phyloP scores from a whole-genome alignment of 2,113 vertebrate species.

The Eurystomus gularis region DNA sequence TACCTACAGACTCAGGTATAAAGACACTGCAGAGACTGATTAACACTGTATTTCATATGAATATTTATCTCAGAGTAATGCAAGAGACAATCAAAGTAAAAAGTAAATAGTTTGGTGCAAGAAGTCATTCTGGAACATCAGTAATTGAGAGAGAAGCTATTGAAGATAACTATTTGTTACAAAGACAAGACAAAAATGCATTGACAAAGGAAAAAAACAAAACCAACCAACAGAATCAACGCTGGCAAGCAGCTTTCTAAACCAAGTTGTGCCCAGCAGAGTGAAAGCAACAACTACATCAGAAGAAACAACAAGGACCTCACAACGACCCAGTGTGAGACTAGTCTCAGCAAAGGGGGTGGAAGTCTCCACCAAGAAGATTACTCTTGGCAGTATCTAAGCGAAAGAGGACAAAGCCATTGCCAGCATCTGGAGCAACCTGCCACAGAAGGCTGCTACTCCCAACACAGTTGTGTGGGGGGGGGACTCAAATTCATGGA shows the following conservation, averaged over 20 bases:
- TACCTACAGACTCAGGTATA: background rate
- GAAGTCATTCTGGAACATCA: slow-evolving; percentile 8
- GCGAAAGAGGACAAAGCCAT: background rate
- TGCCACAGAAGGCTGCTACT: background rate
- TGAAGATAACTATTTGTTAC: slow-evolving; percentile 22
- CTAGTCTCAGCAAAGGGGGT: background rate
- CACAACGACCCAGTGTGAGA: fast-evolving
- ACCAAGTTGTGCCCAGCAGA: background rate
- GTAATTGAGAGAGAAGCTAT: slow-evolving; percentile 36
- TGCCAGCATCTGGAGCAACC: fast-evolving
- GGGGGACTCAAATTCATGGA: background rate
- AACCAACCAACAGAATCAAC: background rate
- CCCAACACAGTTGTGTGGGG: background rate
- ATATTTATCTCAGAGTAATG: background rate
- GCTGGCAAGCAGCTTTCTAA: background rate
- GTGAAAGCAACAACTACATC: background rate
- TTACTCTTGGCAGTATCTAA: fast-evolving
- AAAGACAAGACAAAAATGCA: background rate
- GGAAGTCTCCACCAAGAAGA: background rate
- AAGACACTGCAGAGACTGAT: background rate
- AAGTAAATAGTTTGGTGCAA: background rate
- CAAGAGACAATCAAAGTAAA: background rate
- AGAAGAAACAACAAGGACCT: background rate
- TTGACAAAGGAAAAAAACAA: background rate
- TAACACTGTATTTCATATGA: background rate